Evolutionary conservation across 2,113 vertebrate species (phyloP).

Genomic region (Grallaria varia): DNA sequence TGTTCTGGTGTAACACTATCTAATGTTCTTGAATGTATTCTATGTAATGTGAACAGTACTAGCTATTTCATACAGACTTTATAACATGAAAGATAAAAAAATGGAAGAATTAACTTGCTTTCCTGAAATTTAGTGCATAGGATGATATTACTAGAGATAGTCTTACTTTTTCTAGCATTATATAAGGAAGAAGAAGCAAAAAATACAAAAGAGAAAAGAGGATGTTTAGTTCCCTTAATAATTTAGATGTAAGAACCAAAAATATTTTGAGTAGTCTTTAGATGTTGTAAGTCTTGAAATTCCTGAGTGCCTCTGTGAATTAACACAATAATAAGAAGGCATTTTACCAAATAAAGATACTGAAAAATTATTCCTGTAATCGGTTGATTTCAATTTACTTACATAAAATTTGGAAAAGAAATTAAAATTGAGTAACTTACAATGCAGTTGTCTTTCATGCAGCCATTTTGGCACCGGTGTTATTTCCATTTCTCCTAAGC

Average conservation of each 20-base stretch:
- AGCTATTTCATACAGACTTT: neutral
- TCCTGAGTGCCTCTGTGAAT: neutral
- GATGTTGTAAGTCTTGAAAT: neutral
- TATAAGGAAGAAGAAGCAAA: neutral
- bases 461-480: conserved; percentile 62
- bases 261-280: neutral
- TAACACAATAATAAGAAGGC: neutral
- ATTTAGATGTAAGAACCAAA: neutral
- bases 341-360: neutral
- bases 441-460: conserved; percentile 57
- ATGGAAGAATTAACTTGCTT: neutral
- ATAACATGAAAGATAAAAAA: neutral
- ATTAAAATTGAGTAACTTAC: conserved; percentile 29
- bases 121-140: neutral
- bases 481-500: conserved; percentile 33
- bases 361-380: neutral
- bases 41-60: neutral
- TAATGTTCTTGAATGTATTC: neutral
- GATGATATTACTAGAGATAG: neutral
- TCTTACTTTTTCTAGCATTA: neutral
- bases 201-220: neutral
- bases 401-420: conserved; percentile 71
- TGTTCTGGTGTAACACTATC: neutral
- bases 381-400: neutral
- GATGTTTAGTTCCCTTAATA: neutral